Conservation (phyloP, 2,113 vertebrate genomes). For the Archocentrus centrarchus region DNA sequence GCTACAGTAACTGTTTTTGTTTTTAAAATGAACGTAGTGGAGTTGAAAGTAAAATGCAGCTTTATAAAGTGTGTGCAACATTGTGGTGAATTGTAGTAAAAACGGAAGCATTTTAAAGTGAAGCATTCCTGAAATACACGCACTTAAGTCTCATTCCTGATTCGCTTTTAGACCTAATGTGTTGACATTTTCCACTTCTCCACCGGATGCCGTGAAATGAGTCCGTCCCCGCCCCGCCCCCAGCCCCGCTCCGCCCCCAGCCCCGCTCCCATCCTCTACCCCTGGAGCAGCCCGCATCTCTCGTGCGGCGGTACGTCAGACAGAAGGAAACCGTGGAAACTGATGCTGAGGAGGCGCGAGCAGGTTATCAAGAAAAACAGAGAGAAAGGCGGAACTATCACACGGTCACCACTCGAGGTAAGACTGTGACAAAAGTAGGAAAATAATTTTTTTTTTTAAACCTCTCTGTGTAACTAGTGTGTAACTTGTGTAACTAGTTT, state of each 20-base stretch:
- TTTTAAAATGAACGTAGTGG: too few species aligned
- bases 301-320: neutral
- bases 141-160: neutral
- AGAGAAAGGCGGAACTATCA: neutral
- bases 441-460: too few species aligned
- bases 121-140: too few species aligned
- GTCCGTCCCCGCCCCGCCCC: neutral
- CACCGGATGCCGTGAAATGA: neutral
- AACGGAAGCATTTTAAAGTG: neutral
- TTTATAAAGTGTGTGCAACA: too few species aligned
- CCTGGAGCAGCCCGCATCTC: neutral
- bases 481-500: neutral
- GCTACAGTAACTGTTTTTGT: too few species aligned
- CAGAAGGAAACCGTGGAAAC: neutral
- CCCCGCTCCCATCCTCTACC: neutral
- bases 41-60: too few species aligned
- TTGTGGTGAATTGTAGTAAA: neutral
- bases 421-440: neutral
- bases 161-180: neutral
- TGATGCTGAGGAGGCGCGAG: neutral
- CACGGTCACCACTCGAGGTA: constrained; percentile 11
- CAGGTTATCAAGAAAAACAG: neutral
- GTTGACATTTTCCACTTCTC: neutral
- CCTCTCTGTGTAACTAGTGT: too few species aligned
- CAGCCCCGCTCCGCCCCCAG: neutral